These are phyloP conservation scores for Cydia fagiglandana DNA, from an alignment of 1,140 invertebrate genomes.

Conservation along the genomic window DNA sequence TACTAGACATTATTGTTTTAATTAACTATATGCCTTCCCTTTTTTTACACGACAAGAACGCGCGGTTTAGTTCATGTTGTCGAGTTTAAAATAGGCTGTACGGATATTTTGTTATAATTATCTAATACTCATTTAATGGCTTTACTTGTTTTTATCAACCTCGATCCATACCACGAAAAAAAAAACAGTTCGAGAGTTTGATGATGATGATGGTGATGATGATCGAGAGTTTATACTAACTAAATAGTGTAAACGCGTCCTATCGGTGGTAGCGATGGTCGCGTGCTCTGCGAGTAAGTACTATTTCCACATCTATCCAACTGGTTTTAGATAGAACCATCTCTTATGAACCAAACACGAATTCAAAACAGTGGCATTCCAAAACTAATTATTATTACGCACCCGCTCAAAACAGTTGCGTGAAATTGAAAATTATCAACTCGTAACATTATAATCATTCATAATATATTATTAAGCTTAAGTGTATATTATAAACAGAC, in stretches of 20 bases:
- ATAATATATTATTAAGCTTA: conserved; percentile 17
- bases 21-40: not conserved
- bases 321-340: not conserved
- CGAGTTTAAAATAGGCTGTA: too few species aligned
- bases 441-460: conserved; percentile 13
- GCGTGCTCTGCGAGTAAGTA: not conserved
- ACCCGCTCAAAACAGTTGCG: conserved; percentile 19
- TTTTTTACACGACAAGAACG: not conserved
- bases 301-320: not conserved
- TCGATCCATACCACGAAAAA: too few species aligned
- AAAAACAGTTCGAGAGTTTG: too few species aligned
- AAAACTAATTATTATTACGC: not conserved
- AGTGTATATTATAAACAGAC: not conserved
- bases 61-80: not conserved
- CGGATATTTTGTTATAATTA: too few species aligned
- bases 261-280: not conserved
- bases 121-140: too few species aligned
- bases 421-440: conserved; percentile 28
- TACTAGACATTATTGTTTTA: not conserved
- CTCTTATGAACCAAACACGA: not conserved
- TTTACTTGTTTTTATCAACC: too few species aligned
- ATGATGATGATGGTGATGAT: too few species aligned
- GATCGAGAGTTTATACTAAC: too few species aligned
- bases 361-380: conserved; percentile 12
- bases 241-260: not conserved